phyloP scores from a whole-genome alignment of 1,140 invertebrate species.

The Solenopsis invicta region DNA sequence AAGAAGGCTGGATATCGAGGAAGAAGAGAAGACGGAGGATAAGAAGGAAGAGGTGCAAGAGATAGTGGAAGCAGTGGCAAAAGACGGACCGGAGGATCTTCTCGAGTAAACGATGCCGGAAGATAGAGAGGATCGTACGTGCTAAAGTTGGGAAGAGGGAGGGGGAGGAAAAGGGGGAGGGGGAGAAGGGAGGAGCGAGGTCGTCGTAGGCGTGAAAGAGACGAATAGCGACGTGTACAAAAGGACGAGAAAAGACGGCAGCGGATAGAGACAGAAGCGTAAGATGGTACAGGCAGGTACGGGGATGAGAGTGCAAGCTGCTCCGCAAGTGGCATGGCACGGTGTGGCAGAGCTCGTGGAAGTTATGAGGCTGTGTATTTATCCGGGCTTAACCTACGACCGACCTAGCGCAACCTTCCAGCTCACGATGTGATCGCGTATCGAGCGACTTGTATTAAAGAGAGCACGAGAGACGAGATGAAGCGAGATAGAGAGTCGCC shows the following conservation, averaged over 20 bases:
- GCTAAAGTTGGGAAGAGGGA: not conserved
- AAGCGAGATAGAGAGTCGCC: constrained; percentile 40
- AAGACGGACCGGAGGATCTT: constrained; percentile 53
- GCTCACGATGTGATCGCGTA: constrained; percentile 28
- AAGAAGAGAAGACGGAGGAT: not conserved
- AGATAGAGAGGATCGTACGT: constrained; percentile 52
- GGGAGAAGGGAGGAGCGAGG: not conserved
- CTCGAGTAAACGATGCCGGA: constrained; percentile 48
- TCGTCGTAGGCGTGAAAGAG: constrained; percentile 47
- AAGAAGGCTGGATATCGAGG: constrained; percentile 20
- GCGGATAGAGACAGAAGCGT: constrained; percentile 31
- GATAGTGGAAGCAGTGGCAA: constrained; percentile 10
- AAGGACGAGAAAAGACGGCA: constrained; percentile 21
- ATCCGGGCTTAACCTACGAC: constrained; percentile 77
- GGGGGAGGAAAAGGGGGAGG: no score
- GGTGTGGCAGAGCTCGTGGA: not conserved
- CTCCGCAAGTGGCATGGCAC: not conserved
- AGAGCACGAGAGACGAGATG: constrained; percentile 18
- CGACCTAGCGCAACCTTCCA: constrained; percentile 65
- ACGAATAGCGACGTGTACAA: constrained; percentile 43
- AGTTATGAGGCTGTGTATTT: constrained; percentile 79
- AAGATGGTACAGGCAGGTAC: not conserved
- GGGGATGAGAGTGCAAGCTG: constrained; percentile 25
- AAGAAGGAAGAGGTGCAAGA: not conserved
- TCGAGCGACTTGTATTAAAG: constrained; percentile 15